These are phyloP conservation scores for Oxycera nigricornis DNA, from an alignment of 2,888 invertebrate species.

Conservation along the genomic window DNA sequence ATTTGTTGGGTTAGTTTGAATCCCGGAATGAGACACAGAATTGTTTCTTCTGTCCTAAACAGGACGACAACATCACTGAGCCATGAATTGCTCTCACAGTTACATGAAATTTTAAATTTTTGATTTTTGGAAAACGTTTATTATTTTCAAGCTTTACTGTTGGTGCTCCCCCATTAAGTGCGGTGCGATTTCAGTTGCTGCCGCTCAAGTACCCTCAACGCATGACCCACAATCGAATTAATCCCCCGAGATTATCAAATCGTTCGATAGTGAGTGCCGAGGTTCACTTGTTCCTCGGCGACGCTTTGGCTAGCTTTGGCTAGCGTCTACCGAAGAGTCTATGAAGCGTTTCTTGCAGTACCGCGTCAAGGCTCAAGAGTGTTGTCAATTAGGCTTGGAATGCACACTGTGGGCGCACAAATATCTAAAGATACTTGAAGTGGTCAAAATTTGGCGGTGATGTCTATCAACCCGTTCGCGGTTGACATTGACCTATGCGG, in stretches of 20 bases:
- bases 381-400: neutral
- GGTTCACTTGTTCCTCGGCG: neutral
- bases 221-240: neutral
- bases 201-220: neutral
- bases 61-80: too few relatives aligned
- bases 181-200: too few relatives aligned
- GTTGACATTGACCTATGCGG: slow-evolving; percentile 35
- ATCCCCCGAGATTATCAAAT: neutral
- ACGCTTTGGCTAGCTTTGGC: neutral
- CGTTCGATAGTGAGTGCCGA: neutral
- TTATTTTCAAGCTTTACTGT: too few relatives aligned
- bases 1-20: too few relatives aligned
- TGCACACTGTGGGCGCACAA: neutral
- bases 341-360: too few relatives aligned
- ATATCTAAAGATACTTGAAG: neutral
- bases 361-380: neutral
- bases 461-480: neutral
- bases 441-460: neutral
- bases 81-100: too few relatives aligned
- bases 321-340: too few relatives aligned
- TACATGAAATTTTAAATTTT: too few relatives aligned
- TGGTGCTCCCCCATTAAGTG: too few relatives aligned
- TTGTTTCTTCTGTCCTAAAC: too few relatives aligned
- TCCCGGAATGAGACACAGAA: too few relatives aligned
- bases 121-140: too few relatives aligned